These are phyloP conservation scores for Stenodera caucasica DNA, from an alignment of 2,888 invertebrate genomes.

Conservation along the genomic window DNA sequence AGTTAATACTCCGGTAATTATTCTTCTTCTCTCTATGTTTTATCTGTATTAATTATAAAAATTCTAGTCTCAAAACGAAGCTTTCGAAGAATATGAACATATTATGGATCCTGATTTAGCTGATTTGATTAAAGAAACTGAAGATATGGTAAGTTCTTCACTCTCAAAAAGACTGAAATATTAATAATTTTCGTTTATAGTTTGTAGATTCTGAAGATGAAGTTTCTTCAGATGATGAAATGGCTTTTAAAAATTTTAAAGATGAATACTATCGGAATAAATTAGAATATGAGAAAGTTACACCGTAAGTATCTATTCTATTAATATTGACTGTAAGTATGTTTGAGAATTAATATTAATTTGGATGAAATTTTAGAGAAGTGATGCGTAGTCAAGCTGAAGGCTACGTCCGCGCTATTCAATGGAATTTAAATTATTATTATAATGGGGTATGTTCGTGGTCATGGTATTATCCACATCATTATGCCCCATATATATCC, in stretches of 20 bases:
- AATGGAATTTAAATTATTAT: constrained; percentile 97
- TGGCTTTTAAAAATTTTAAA: constrained; percentile 75
- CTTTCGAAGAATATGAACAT: constrained; percentile 37
- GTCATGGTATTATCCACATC: constrained; percentile 98
- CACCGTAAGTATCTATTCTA: constrained; percentile 63
- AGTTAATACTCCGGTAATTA: too few relatives aligned
- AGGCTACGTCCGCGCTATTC: constrained; percentile 89
- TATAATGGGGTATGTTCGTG: constrained; percentile 96
- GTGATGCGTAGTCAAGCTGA: constrained; percentile 80
- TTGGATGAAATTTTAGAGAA: constrained; percentile 59
- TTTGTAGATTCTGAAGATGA: constrained; percentile 34
- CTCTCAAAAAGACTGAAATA: background rate
- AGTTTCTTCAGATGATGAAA: constrained; percentile 56
- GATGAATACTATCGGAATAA: constrained; percentile 91
- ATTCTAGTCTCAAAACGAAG: background rate
- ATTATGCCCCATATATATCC: constrained; percentile 96
- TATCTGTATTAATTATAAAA: background rate
- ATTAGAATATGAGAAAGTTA: constrained; percentile 77
- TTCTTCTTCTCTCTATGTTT: too few relatives aligned
- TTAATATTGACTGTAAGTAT: background rate
- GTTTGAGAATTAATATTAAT: constrained; percentile 6
- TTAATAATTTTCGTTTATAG: background rate
- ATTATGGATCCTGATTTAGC: constrained; percentile 59
- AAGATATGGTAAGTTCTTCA: constrained; percentile 59
- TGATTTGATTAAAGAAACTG: constrained; percentile 65